Evolutionary conservation across 2,797 vertebrate species (phyloP), one percentile per base, ranked within the genome.

Genomic region (Crenichthys baileyi): DNA sequence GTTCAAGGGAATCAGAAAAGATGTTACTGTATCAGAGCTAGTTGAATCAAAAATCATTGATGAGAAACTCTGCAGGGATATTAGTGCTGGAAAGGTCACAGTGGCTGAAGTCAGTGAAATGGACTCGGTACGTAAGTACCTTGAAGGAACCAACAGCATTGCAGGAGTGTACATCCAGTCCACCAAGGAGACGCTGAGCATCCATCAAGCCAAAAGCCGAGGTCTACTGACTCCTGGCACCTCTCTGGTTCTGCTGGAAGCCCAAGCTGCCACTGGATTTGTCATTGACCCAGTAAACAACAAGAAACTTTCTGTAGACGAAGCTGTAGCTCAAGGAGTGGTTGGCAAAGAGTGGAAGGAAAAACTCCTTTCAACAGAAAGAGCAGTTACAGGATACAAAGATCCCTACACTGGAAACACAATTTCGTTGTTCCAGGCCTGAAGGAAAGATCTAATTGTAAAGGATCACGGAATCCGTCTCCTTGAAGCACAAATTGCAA

Each of bases 401-500:
- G 97, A 98, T 70, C 97, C 97, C 5, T 96, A 96, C 91, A 96
- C 95, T 1, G 95, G 93, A 48, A 82, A 92, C 4, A 94, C 83
- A 0, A 97, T 97, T 77, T 97, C 97, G 0, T 93, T 97, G 7
- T 97, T 97, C 56, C 96, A 97, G 46, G 96, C 97, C 4, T 92
- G 97, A 94, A 95, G 95, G 83, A 98, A 97, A 74, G 96, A 97
- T 0, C 95, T 98, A 1, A 83, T 98, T 0, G 88, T 95, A 0
- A 93, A 92, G 56, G 96, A 96, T 55, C 96, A 96, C 78, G 97
- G 96, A 18, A 83, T 96, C 77, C 95, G 97, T 13, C 95, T 98
- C 3, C 93, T 98, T 0, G 97, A 97, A 88, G 97, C 97, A 0
- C 97, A 98, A 89, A 96, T 97, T 0, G 96, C 97, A 75, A 97